Conservation (phyloP, 1,140 invertebrate genomes). For the Drosophila gunungcola region DNA sequence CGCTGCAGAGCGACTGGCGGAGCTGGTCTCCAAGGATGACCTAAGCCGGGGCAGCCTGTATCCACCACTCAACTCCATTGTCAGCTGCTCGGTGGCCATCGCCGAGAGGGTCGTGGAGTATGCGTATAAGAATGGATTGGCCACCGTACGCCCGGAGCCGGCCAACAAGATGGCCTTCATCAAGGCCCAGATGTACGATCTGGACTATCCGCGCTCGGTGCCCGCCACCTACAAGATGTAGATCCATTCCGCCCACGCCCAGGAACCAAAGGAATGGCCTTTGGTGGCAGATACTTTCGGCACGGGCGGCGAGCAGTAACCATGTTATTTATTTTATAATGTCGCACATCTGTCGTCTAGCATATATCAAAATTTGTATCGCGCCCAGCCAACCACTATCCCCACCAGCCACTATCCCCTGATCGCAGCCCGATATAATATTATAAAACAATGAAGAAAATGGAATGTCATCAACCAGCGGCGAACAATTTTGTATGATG, state of each 20-base stretch:
- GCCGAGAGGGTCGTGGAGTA: slow-evolving; percentile 93
- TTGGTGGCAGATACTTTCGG: slow-evolving; percentile 19
- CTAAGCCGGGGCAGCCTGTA: slow-evolving; percentile 96
- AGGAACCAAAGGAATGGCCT: slow-evolving; percentile 29
- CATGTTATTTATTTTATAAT: slow-evolving; percentile 78
- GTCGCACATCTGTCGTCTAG: slow-evolving; percentile 54
- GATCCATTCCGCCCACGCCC: slow-evolving; percentile 52
- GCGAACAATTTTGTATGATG: slow-evolving; percentile 49
- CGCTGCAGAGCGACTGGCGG: slow-evolving; percentile 93
- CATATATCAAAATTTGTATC: slow-evolving; percentile 40
- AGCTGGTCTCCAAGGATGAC: slow-evolving; percentile 93
- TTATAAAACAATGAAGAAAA: slow-evolving; percentile 5
- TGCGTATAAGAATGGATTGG: slow-evolving; percentile 94
- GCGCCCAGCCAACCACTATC: slow-evolving; percentile 24
- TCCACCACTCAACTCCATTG: slow-evolving; percentile 95
- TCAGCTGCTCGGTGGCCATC: slow-evolving; percentile 94
- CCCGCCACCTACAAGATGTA: slow-evolving; percentile 85
- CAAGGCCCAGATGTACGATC: slow-evolving; percentile 92
- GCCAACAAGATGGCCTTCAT: slow-evolving; percentile 90
- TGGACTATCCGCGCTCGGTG: slow-evolving; percentile 88
- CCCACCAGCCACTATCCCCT: slow-evolving; percentile 21
- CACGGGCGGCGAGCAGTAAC: slow-evolving; percentile 42
- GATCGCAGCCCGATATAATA: slow-evolving; percentile 10
- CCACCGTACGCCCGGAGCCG: slow-evolving; percentile 92
- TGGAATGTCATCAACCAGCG: slow-evolving; percentile 7